Base-by-base conservation (phyloP, 2,888 invertebrate genomes). In the Helleia helle region DNA sequence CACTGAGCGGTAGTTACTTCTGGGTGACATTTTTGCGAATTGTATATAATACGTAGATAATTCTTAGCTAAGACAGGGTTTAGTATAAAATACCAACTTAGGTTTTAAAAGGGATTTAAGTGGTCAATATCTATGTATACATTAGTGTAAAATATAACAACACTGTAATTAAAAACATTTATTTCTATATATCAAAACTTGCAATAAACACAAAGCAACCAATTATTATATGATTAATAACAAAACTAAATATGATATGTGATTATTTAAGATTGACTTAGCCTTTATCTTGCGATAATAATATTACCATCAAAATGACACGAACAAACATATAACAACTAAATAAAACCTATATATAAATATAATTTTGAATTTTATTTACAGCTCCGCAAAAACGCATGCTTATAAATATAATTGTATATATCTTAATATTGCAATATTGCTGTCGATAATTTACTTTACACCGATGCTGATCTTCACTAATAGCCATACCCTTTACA, bases 211-310 rank as follows among this genome's bases (percentile, higher is more conserved):
- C 74, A 71, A 80, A 79, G 79, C 80, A 77, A 77, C 72, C 72
- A 69, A 72, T 69, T 71, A 70, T 62, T 71, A 73, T 71, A 74
- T 63, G 64, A 75, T 75, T 69, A 70, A 71, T 74, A 81, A 79
- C 76, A 77, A 74, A 74, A 76, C 71, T 72, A 74, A 71, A 77
- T 67, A 69, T 76, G 80, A 80, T 80, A 79, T 79, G 76, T 79
- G 75, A 79, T 74, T 73, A 70, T 65, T 67, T 65, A 63, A 67
- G 59, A 60, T 66, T 77, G 80, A 80, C 80, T 80, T 72, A 75
- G 73, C 60, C 62, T 52, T 55, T 62, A 57, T 37, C 26, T 41
- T 65, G 65, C 64, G 70, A 65, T 64, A 58, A 60, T 58, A 55
- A 61, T 59, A 58, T 52, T 51, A 56, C 52, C 55, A 52, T 50